Evolutionary conservation across 1,140 invertebrate species (phyloP).

Genomic region (Dysdera silvatica): DNA sequence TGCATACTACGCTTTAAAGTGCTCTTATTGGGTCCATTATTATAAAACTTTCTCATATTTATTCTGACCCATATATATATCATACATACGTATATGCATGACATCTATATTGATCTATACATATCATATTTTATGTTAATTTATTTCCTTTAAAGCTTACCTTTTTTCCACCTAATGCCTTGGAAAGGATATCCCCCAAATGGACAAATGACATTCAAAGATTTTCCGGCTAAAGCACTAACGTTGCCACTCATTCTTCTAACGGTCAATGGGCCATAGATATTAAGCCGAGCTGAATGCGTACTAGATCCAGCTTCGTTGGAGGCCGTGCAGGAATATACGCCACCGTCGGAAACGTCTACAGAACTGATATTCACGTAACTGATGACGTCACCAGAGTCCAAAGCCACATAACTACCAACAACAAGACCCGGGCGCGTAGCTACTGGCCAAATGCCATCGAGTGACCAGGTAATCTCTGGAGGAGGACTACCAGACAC

Average conservation of each 20-base stretch:
- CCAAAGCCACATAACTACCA: constrained; percentile 22
- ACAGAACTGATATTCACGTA: constrained; percentile 79
- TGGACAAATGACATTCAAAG: constrained; percentile 12
- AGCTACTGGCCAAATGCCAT: constrained; percentile 48
- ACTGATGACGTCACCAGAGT: constrained; percentile 62
- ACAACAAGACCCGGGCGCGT: constrained; percentile 26
- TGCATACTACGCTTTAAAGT: no score
- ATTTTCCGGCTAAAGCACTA: constrained; percentile 15
- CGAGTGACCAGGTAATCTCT: constrained; percentile 85
- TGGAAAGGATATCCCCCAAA: constrained; percentile 25
- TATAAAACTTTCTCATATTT: no score
- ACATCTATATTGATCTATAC: no score
- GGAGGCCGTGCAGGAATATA: constrained; percentile 41
- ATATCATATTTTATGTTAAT: no score
- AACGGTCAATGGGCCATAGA: constrained; percentile 29
- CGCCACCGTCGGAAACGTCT: constrained; percentile 54
- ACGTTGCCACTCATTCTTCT: constrained; percentile 44
- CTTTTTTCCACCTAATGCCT: constrained; percentile 17
- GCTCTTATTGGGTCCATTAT: no score
- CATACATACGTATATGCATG: no score
- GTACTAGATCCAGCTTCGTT: constrained; percentile 45
- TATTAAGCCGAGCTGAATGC: constrained; percentile 38
- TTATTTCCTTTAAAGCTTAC: no score
- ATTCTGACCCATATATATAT: no score
- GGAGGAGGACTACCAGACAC: constrained; percentile 87